phyloP scores from a whole-genome alignment of 1,140 invertebrate genomes.

The Pogonognathellus flavescens region DNA sequence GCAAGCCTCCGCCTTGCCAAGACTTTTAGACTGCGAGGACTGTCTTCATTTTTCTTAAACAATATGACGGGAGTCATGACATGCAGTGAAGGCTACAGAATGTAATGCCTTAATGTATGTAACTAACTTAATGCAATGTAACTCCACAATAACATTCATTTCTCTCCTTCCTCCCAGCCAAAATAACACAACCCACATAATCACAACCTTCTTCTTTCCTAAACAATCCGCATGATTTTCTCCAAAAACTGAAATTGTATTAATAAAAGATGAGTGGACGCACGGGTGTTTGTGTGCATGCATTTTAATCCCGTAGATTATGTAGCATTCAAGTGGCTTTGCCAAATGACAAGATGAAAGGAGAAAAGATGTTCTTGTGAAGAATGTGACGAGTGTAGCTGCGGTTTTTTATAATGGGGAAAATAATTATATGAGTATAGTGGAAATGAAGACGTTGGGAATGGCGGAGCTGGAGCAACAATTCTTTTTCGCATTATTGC shows the following conservation, averaged over 20 bases:
- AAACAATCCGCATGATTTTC: too few relatives aligned
- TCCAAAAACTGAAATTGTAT: too few relatives aligned
- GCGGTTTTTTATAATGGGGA: background rate
- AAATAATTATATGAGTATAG: background rate
- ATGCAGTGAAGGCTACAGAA: background rate
- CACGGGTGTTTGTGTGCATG: background rate
- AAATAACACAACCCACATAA: background rate
- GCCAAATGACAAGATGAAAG: background rate
- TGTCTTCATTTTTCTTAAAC: conserved; percentile 50
- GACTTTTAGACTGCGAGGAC: conserved; percentile 21
- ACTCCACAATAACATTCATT: conserved; percentile 25
- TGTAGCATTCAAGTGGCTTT: background rate
- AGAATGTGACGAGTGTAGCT: background rate
- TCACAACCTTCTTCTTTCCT: too few relatives aligned
- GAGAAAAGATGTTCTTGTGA: background rate
- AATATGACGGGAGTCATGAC: conserved; percentile 40
- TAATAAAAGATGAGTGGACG: too few relatives aligned
- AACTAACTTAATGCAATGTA: conserved; percentile 28
- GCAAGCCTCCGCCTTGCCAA: background rate
- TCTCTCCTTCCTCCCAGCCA: background rate
- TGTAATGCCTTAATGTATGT: conserved; percentile 44
- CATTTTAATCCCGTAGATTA: background rate
- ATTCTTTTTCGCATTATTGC: conserved; percentile 21
- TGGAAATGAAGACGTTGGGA: background rate
- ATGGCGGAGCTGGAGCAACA: conserved; percentile 12